Evolutionary conservation across 2,797 vertebrate species (phyloP).

Genomic region (Galago senegalensis): DNA sequence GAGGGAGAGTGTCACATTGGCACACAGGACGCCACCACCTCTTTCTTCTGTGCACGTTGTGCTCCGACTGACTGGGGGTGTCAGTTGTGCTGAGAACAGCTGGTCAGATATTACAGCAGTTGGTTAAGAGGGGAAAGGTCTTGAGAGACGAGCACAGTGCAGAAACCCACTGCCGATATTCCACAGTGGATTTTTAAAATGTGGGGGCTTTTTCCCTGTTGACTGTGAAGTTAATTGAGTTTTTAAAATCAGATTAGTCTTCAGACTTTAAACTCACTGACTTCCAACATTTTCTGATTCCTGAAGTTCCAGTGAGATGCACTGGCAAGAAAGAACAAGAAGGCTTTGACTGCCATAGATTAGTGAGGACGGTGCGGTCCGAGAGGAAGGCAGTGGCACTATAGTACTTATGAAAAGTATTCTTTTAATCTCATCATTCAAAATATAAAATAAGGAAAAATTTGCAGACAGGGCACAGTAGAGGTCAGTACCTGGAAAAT

Average conservation of each 20-base stretch:
- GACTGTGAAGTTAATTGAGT: conserved; percentile 7
- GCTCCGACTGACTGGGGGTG: not conserved
- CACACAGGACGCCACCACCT: conserved; percentile 15
- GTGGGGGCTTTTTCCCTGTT: not conserved
- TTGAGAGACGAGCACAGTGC: not conserved
- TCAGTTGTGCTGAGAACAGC: conserved; percentile 17
- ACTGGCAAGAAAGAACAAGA: conserved; percentile 36
- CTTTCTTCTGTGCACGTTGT: not conserved
- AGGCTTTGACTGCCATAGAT: not conserved
- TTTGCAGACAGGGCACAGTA: not conserved
- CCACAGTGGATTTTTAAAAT: not conserved
- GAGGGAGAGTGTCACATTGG: not conserved
- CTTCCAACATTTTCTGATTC: conserved; percentile 52
- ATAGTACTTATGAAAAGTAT: not conserved
- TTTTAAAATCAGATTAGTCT: conserved; percentile 51
- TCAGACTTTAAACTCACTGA: not conserved
- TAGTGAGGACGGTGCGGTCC: not conserved
- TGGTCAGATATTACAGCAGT: not conserved
- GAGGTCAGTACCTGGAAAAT: not conserved
- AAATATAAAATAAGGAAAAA: not conserved
- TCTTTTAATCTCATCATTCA: conserved; percentile 3
- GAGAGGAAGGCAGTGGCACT: not conserved
- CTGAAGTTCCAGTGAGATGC: not conserved
- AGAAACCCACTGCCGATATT: not conserved
- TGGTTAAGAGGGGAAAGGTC: conserved; percentile 9